Evolutionary conservation across 2,888 invertebrate genomes (phyloP).

Genomic region (Drosophila borborema): DNA sequence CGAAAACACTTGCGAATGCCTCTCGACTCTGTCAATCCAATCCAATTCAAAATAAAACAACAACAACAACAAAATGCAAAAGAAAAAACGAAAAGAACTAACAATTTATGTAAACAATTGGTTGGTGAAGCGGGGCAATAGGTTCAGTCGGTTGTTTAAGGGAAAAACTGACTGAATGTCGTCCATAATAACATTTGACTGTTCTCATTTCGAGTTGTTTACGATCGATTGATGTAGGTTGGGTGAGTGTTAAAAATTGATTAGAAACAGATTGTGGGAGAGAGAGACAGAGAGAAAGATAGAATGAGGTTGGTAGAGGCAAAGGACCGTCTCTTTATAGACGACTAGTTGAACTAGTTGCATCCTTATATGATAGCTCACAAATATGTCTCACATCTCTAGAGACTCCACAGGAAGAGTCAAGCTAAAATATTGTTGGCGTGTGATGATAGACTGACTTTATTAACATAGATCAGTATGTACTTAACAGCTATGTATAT

Average conservation of each 20-base stretch:
- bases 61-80: too few relatives aligned
- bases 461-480: too few relatives aligned
- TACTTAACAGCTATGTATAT: too few relatives aligned
- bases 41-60: conserved; percentile 34
- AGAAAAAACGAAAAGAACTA: conserved; percentile 31
- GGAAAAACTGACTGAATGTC: conserved; percentile 4
- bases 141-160: conserved; percentile 10
- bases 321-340: background rate
- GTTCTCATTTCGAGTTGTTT: background rate
- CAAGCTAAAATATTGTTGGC: too few relatives aligned
- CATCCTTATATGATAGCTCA: too few relatives aligned
- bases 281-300: background rate
- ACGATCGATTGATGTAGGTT: background rate
- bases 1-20: conserved; percentile 70
- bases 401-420: background rate
- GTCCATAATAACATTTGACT: conserved; percentile 2
- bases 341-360: too few relatives aligned
- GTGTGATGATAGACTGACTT: too few relatives aligned
- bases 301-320: too few relatives aligned
- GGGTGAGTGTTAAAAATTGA: background rate
- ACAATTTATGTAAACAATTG: conserved; percentile 57
- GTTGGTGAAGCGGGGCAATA: conserved; percentile 21
- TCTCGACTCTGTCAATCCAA: conserved; percentile 75
- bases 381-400: too few relatives aligned
- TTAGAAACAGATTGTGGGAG: background rate